A percentile compares a stretch with the other conserved stretches of the same genome.
Evolutionary conservation across 2,113 vertebrate genomes (phyloP).

Genomic region (Plectropomus leopardus): DNA sequence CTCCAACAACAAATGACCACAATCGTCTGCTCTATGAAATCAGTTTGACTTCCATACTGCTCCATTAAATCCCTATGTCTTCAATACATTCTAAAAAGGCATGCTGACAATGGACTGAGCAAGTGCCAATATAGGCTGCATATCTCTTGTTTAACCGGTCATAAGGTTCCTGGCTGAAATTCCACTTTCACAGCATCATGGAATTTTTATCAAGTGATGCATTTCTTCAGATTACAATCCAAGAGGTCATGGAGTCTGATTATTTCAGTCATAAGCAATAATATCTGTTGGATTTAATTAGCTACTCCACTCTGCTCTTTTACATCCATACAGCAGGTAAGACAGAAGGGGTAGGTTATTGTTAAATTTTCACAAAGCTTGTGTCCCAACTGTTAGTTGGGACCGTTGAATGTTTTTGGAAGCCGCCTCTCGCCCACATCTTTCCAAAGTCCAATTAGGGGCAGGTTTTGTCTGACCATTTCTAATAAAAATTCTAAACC

Average conservation of each 20-base stretch:
- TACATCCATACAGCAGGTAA: background rate
- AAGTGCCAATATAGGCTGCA: background rate
- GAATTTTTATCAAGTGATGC: background rate
- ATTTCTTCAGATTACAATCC: background rate
- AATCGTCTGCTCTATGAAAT: background rate
- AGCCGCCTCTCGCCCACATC: background rate
- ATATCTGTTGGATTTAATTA: background rate
- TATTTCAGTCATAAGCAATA: background rate
- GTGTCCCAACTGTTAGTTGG: too few relatives aligned
- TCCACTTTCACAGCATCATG: background rate
- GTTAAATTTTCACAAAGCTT: too few relatives aligned
- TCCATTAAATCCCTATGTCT: constrained; percentile 8
- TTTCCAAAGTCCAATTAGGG: background rate
- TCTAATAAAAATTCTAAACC: background rate
- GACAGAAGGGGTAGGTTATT: background rate
- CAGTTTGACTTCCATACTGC: background rate
- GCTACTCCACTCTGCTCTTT: background rate
- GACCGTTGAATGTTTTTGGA: too few relatives aligned
- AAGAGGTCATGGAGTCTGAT: background rate
- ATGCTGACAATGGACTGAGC: background rate
- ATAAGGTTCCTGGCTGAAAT: background rate
- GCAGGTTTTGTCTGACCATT: too few relatives aligned
- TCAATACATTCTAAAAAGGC: background rate
- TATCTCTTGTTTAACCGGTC: background rate
- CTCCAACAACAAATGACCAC: constrained; percentile 9